These are phyloP conservation scores for Sarcoramphus papa DNA, from an alignment of 2,797 vertebrate genomes.

Conservation along the genomic window DNA sequence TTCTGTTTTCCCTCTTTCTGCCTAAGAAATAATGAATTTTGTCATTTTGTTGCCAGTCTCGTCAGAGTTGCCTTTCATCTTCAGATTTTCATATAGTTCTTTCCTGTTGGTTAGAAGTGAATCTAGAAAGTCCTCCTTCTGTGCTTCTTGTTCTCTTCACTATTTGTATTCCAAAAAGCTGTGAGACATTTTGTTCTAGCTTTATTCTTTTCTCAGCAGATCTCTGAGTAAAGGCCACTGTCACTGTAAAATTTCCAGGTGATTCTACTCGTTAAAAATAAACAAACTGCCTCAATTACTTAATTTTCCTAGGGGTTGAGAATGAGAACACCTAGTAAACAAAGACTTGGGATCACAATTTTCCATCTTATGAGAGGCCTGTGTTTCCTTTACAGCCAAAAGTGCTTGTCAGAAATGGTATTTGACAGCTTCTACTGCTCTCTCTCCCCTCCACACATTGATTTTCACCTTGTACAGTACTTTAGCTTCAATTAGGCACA, in stretches of 20 bases:
- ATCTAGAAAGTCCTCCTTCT: background rate
- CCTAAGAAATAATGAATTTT: background rate
- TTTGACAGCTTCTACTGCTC: conserved; percentile 40
- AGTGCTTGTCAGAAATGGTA: conserved; percentile 40
- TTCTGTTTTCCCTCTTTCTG: background rate
- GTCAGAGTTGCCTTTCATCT: background rate
- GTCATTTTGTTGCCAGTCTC: background rate
- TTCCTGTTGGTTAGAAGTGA: background rate
- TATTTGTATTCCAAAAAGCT: background rate
- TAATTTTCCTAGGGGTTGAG: background rate
- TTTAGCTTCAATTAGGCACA: conserved; percentile 53
- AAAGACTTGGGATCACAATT: background rate
- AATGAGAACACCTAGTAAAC: background rate
- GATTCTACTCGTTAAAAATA: background rate
- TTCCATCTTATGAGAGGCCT: background rate
- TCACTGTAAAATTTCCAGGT: background rate
- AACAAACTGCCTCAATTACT: background rate
- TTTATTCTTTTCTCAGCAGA: background rate
- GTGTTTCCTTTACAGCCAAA: background rate
- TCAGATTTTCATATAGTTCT: background rate
- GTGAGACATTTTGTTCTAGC: background rate
- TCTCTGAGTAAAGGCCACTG: background rate
- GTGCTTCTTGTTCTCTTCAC: background rate
- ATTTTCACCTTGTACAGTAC: conserved; percentile 59
- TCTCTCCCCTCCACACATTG: conserved; percentile 41